phyloP scores from a whole-genome alignment of 1,140 invertebrate species.

The Pteromalus puparum region DNA sequence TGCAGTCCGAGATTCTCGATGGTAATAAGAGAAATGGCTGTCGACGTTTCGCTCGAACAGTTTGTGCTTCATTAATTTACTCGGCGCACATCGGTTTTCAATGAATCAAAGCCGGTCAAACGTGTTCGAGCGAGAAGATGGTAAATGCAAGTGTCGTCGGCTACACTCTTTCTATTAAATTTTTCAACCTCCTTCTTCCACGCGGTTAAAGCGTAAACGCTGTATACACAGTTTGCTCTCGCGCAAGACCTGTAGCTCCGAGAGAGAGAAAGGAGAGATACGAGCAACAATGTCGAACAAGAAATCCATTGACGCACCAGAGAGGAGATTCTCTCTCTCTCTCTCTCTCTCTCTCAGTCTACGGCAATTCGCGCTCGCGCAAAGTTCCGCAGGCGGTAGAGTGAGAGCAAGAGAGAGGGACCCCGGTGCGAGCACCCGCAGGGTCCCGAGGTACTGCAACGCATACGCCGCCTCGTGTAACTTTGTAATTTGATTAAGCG shows the following conservation, averaged over 20 bases:
- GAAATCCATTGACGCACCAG: slow-evolving; percentile 2
- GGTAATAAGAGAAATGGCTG: background rate
- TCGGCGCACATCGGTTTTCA: background rate
- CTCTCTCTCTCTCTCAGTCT: background rate
- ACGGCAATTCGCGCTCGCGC: background rate
- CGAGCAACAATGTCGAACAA: slow-evolving; percentile 3
- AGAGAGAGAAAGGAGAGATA: background rate
- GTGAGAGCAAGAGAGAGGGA: background rate
- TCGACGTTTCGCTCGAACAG: background rate
- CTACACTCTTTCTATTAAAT: too few relatives aligned
- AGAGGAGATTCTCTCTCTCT: background rate
- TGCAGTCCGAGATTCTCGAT: background rate
- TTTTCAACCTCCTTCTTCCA: too few relatives aligned
- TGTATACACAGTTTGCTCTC: background rate
- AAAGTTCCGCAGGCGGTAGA: background rate
- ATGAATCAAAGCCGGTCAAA: background rate
- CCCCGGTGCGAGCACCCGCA: background rate
- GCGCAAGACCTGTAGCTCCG: background rate
- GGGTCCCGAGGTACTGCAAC: background rate
- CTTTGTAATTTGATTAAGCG: slow-evolving; percentile 34
- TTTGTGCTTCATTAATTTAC: slow-evolving; percentile 7
- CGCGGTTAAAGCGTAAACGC: background rate
- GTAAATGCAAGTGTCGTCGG: background rate
- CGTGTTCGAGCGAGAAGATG: background rate
- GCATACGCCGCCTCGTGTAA: background rate